These are phyloP conservation scores for Bombyx mandarina DNA, from an alignment of 1,140 invertebrate genomes.

Conservation along the genomic window DNA sequence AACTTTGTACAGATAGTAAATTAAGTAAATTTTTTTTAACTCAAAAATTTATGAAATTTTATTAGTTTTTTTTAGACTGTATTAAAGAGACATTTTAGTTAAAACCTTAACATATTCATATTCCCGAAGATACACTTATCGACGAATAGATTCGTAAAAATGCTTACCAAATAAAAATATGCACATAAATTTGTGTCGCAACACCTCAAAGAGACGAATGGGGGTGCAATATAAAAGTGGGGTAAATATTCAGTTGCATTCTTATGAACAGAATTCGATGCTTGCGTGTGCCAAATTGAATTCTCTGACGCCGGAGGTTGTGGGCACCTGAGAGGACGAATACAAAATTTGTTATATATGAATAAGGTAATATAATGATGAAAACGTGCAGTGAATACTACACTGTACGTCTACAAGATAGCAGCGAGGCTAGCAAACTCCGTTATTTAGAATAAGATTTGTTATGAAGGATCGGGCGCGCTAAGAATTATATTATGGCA, in stretches of 20 bases:
- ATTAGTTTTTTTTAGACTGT: too few species aligned
- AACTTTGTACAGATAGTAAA: too few species aligned
- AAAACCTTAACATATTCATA: background rate
- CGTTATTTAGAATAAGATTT: too few species aligned
- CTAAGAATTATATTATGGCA: too few species aligned
- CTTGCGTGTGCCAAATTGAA: conserved; percentile 8
- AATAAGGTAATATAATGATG: too few species aligned
- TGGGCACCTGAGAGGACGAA: conserved; percentile 1
- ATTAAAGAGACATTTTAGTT: too few species aligned
- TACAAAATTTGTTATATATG: background rate
- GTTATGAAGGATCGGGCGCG: too few species aligned
- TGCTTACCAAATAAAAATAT: conserved; percentile 6
- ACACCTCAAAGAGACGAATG: conserved; percentile 5
- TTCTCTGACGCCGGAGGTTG: background rate
- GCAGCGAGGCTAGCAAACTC: too few species aligned
- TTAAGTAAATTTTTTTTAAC: too few species aligned
- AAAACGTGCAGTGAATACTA: too few species aligned
- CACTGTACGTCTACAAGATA: too few species aligned
- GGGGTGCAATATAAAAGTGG: conserved; percentile 7
- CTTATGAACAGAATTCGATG: conserved; percentile 1
- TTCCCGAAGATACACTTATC: conserved; percentile 1
- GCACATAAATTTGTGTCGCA: conserved; percentile 6
- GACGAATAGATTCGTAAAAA: conserved; percentile 4
- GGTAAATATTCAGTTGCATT: conserved; percentile 6
- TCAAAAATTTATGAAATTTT: too few species aligned